Percentiles rank a stretch among this genome's conserved stretches.
Conservation (phyloP, 2,797 vertebrate genomes). For the Chloroceryle amazona region DNA sequence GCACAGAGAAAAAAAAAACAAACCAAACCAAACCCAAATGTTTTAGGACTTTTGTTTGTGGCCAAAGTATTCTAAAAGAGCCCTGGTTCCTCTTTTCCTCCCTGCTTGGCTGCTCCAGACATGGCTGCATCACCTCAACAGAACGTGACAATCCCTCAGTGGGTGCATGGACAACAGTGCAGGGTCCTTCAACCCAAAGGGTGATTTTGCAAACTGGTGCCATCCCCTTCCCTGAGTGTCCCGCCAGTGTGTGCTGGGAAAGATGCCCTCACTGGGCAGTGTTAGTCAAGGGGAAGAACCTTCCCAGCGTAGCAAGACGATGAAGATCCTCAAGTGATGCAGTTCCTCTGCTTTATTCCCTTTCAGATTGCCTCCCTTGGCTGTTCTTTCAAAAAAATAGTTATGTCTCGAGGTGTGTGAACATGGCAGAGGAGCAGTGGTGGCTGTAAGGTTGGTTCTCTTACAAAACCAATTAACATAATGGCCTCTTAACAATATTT, state of each 20-base stretch:
- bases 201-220: neutral
- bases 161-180: rapidly evolving
- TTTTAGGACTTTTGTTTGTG: neutral
- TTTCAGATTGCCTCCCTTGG: neutral
- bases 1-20: constrained; percentile 39
- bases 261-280: rapidly evolving
- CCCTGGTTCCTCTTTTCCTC: constrained; percentile 27
- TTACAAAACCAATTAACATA: rapidly evolving
- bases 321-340: neutral
- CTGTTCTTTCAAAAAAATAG: neutral
- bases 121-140: neutral
- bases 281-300: neutral
- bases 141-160: rapidly evolving
- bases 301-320: rapidly evolving
- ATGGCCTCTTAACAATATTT: neutral
- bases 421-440: rapidly evolving
- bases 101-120: constrained; percentile 38
- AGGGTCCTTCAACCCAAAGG: neutral
- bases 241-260: neutral
- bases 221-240: neutral
- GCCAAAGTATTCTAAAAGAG: constrained; percentile 10
- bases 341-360: neutral
- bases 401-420: rapidly evolving
- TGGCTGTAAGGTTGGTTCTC: neutral
- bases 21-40: too few species aligned